These are phyloP conservation scores for Alethe diademata DNA, from an alignment of 2,113 vertebrate species.

Conservation along the genomic window DNA sequence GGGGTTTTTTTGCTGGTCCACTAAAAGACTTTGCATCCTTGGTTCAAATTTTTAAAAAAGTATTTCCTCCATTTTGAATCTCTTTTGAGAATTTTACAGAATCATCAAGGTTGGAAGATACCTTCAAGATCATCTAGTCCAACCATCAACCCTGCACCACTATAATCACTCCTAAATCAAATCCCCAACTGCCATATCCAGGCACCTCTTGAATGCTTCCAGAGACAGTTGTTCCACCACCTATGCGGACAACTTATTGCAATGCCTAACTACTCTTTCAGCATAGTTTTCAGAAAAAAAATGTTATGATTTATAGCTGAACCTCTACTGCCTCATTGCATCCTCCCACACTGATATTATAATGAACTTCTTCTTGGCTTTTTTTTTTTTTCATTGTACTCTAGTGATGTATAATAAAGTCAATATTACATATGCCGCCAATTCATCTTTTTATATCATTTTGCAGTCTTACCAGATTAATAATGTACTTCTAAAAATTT, in stretches of 20 bases:
- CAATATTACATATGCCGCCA: not conserved
- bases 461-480: not conserved
- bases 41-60: not conserved
- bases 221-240: not conserved
- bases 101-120: not conserved
- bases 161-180: not conserved
- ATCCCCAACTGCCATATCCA: not conserved
- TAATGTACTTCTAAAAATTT: not conserved
- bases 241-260: accelerated
- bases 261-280: not conserved
- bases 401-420: not conserved
- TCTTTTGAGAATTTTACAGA: not conserved
- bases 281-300: not conserved
- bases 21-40: not conserved
- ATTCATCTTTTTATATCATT: not conserved
- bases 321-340: not conserved
- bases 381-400: not conserved
- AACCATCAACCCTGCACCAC: not conserved
- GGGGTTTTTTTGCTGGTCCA: not conserved
- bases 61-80: not conserved
- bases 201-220: not conserved
- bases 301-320: not conserved
- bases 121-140: not conserved
- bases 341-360: not conserved
- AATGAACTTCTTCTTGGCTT: not conserved